These are phyloP conservation scores for Hemicentrotus pulcherrimus DNA, from an alignment of 35 echinoderm and acorn worm genomes.

Conservation along the genomic window DNA sequence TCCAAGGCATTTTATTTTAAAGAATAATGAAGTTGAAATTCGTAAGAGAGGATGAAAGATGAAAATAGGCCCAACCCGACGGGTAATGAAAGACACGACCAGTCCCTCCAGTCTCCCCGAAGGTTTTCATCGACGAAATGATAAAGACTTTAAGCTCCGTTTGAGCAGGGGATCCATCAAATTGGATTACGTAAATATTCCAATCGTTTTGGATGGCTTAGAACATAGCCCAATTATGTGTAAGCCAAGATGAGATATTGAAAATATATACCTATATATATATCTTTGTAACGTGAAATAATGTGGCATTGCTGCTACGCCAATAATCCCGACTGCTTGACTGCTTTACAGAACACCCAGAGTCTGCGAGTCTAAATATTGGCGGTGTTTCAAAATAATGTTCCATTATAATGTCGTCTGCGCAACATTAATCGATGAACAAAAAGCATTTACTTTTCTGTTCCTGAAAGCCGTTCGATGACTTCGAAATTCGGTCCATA, in stretches of 20 bases:
- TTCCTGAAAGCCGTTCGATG: too few species aligned
- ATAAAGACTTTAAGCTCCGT: slow-evolving; percentile 23
- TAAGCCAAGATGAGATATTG: not conserved
- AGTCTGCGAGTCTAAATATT: not conserved
- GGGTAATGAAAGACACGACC: not conserved
- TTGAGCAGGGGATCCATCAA: slow-evolving; percentile 35
- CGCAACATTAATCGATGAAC: not conserved
- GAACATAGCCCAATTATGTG: slow-evolving; percentile 12
- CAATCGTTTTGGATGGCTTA: not conserved
- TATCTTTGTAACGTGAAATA: not conserved
- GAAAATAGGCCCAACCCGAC: not conserved
- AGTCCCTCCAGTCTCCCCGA: not conserved
- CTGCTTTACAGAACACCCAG: not conserved
- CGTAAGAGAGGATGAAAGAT: not conserved
- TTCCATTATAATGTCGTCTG: not conserved
- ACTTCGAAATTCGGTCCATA: too few species aligned
- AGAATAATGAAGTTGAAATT: not conserved
- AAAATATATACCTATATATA: not conserved
- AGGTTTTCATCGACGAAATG: not conserved
- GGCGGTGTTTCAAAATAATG: not conserved
- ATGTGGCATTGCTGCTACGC: not conserved
- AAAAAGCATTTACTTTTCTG: too few species aligned
- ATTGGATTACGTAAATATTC: slow-evolving; percentile 47
- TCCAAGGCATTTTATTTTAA: not conserved
- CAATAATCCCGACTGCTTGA: not conserved